Evolutionary conservation across 2,888 invertebrate species (phyloP).

Genomic region (Cosmorhoe ocellata): DNA sequence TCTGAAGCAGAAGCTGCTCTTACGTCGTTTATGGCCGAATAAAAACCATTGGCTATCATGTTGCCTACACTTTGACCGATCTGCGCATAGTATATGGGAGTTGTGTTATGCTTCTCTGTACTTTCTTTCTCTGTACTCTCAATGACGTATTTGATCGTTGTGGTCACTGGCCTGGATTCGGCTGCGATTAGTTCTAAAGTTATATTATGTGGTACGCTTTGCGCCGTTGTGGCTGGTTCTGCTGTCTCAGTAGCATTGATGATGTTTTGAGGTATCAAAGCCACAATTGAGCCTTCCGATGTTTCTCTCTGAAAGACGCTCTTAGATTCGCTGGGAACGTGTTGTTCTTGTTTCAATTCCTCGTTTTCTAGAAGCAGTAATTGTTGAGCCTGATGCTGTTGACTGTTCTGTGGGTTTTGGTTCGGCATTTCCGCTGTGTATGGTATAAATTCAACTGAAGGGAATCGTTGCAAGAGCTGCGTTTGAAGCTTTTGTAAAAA

Average conservation of each 20-base stretch:
- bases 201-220: slow-evolving; percentile 47
- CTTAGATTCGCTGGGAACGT: slow-evolving; percentile 53
- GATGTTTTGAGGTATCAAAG: slow-evolving; percentile 57
- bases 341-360: slow-evolving; percentile 52
- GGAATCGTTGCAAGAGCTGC: slow-evolving; percentile 66
- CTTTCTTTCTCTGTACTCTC: slow-evolving; percentile 51
- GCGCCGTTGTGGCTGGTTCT: slow-evolving; percentile 44
- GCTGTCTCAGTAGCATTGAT: slow-evolving; percentile 54
- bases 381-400: slow-evolving; percentile 42
- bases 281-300: slow-evolving; percentile 57
- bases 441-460: slow-evolving; percentile 69
- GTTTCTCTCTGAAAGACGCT: slow-evolving; percentile 70
- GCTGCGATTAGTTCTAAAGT: slow-evolving; percentile 50
- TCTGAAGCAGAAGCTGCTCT: slow-evolving; percentile 84
- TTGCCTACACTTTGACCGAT: slow-evolving; percentile 66
- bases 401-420: slow-evolving; percentile 38
- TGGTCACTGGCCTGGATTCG: slow-evolving; percentile 56
- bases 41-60: slow-evolving; percentile 71
- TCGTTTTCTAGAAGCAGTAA: slow-evolving; percentile 61
- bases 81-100: slow-evolving; percentile 76
- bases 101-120: slow-evolving; percentile 42
- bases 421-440: slow-evolving; percentile 57
- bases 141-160: slow-evolving; percentile 58
- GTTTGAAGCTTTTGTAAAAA: slow-evolving; percentile 73
- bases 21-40: slow-evolving; percentile 83